These are phyloP conservation scores for Tanytarsus gracilentus DNA, from an alignment of 2,888 invertebrate genomes.

Conservation along the genomic window DNA sequence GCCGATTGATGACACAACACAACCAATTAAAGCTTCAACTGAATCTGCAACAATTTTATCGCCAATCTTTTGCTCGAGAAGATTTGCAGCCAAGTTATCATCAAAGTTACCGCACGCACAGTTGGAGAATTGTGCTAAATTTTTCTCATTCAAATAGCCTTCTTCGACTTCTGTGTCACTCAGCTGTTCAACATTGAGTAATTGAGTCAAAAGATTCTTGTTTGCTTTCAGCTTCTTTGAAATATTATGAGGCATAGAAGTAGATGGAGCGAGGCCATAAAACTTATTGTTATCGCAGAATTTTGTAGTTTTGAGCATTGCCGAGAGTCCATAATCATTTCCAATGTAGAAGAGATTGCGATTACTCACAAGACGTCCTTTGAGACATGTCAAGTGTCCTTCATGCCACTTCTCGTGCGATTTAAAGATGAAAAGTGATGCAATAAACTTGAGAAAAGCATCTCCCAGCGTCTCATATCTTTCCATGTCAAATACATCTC, in stretches of 20 bases:
- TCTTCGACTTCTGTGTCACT: conserved; percentile 41
- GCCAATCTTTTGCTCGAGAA: conserved; percentile 38
- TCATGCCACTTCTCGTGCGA: conserved; percentile 58
- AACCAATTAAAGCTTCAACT: conserved; percentile 72
- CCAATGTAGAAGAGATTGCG: conserved; percentile 75
- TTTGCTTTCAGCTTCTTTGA: conserved; percentile 33
- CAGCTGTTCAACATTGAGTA: not conserved
- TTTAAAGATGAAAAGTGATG: conserved; percentile 58
- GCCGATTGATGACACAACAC: conserved; percentile 52
- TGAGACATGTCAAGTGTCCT: conserved; percentile 61
- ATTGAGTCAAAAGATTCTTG: conserved; percentile 15
- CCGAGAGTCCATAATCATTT: conserved; percentile 35
- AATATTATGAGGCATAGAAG: conserved; percentile 50
- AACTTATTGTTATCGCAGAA: conserved; percentile 52
- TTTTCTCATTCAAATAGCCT: conserved; percentile 33
- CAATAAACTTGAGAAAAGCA: conserved; percentile 68
- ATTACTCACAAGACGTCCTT: conserved; percentile 63
- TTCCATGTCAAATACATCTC: conserved; percentile 70
- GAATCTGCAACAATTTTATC: conserved; percentile 68
- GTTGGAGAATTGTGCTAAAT: not conserved
- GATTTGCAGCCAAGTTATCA: not conserved
- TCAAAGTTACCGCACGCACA: no score
- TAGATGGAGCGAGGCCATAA: conserved; percentile 74
- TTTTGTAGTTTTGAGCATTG: conserved; percentile 49
- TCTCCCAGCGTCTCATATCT: conserved; percentile 78